A percentile compares a stretch with the other conserved stretches of the same genome.
Evolutionary conservation across 2,797 vertebrate species (phyloP).

Genomic region (Intellagama lesueurii): DNA sequence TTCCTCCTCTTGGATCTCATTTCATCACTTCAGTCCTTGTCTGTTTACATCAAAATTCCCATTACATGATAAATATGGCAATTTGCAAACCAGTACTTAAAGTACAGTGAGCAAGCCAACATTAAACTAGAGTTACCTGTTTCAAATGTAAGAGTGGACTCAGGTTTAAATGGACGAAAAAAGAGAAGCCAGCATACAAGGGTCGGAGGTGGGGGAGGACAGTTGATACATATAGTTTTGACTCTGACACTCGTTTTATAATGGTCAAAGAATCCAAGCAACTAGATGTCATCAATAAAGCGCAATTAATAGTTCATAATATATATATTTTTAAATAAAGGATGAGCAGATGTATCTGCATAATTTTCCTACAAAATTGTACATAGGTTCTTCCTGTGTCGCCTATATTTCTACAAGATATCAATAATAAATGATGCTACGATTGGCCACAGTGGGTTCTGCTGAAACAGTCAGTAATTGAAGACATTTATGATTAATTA

Average conservation of each 20-base stretch:
- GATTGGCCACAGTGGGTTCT: constrained; percentile 68
- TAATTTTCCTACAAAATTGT: constrained; percentile 6
- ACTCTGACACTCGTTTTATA: background rate
- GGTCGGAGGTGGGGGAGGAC: too few species aligned
- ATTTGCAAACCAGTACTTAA: background rate
- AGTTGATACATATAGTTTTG: background rate
- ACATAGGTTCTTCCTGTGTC: constrained; percentile 13
- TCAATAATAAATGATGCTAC: constrained; percentile 58
- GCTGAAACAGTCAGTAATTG: constrained; percentile 70
- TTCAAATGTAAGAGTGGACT: background rate
- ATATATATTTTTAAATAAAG: background rate
- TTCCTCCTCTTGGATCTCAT: background rate
- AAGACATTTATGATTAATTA: constrained; percentile 74
- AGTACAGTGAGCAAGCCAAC: background rate
- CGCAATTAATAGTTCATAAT: background rate
- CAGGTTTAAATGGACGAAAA: background rate
- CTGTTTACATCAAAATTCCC: background rate
- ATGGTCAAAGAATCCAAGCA: background rate
- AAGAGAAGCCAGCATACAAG: background rate
- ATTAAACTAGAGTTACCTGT: background rate
- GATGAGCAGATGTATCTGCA: background rate
- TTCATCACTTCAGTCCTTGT: background rate
- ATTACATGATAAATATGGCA: background rate
- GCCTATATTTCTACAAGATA: constrained; percentile 42
- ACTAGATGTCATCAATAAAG: background rate